Evolutionary conservation across 2,888 invertebrate genomes (phyloP).

Genomic region (Lottia gigantea): DNA sequence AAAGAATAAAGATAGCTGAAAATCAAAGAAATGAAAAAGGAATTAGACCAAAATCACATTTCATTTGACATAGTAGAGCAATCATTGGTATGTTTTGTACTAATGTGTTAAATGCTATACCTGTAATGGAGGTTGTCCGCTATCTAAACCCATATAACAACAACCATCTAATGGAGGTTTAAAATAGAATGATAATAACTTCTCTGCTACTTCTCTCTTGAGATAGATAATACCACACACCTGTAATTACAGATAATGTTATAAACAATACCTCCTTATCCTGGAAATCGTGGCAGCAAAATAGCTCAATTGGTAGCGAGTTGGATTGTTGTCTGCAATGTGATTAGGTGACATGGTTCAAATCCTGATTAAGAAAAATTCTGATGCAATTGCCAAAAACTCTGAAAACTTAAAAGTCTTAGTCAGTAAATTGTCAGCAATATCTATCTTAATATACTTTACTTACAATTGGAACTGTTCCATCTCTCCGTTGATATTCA

Average conservation of each 20-base stretch:
- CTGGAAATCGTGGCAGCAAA: no score
- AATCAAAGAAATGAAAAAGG: slow-evolving; percentile 18
- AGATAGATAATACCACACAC: slow-evolving; percentile 69
- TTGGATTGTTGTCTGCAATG: no score
- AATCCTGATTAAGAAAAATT: no score
- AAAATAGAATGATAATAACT: slow-evolving; percentile 67
- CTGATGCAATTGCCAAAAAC: no score
- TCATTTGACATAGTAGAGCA: no score
- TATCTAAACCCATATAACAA: slow-evolving; percentile 72
- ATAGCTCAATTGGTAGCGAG: no score
- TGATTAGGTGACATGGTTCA: no score
- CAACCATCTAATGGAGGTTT: slow-evolving; percentile 70
- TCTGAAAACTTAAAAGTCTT: no score
- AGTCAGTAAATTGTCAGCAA: no score
- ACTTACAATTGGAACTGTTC: slow-evolving; percentile 59
- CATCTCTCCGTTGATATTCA: slow-evolving; percentile 46
- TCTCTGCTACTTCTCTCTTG: slow-evolving; percentile 64
- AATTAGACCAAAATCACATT: neutral
- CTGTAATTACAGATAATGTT: slow-evolving; percentile 39
- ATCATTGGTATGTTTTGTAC: no score
- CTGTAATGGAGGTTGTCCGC: slow-evolving; percentile 69
- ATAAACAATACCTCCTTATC: no score
- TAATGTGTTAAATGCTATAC: slow-evolving; percentile 42
- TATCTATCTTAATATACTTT: no score
- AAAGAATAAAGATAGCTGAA: slow-evolving; percentile 71